phyloP scores from a whole-genome alignment of 2,113 vertebrate species.

The Brevimyrus niger region DNA sequence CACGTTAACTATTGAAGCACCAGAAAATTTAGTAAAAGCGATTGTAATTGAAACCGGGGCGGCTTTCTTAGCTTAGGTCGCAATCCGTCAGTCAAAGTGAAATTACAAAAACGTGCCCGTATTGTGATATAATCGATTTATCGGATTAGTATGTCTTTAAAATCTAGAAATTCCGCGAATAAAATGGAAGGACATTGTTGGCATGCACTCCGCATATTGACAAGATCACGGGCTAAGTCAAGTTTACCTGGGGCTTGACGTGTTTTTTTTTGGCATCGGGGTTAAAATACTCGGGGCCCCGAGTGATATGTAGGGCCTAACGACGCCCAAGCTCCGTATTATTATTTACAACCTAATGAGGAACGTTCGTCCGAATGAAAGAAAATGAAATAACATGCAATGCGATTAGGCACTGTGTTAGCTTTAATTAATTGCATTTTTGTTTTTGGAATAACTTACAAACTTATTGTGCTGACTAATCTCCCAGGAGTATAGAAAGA shows the following conservation, averaged over 20 bases:
- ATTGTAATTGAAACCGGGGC: not conserved
- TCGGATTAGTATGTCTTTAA: not conserved
- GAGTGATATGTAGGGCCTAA: too few relatives aligned
- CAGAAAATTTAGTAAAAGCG: not conserved
- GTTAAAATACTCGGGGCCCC: too few relatives aligned
- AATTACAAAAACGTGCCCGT: not conserved
- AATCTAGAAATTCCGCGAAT: not conserved
- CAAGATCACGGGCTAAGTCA: too few relatives aligned
- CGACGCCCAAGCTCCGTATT: not conserved
- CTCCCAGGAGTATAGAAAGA: not conserved
- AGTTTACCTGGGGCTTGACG: too few relatives aligned
- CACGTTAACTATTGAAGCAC: not conserved
- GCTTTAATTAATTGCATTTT: not conserved
- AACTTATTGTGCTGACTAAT: not conserved
- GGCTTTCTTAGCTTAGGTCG: not conserved
- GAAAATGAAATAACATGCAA: not conserved
- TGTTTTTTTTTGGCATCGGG: too few relatives aligned
- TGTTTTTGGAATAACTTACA: not conserved
- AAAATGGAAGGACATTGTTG: not conserved
- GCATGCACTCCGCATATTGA: too few relatives aligned
- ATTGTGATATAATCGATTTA: not conserved
- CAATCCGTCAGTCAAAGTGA: not conserved
- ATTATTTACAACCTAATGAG: not conserved
- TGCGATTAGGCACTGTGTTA: not conserved
- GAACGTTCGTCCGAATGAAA: not conserved